Evolutionary conservation across 1,140 invertebrate species (phyloP), one percentile per base, ranked within the genome.

Genomic region (Camponotus pennsylvanicus): DNA sequence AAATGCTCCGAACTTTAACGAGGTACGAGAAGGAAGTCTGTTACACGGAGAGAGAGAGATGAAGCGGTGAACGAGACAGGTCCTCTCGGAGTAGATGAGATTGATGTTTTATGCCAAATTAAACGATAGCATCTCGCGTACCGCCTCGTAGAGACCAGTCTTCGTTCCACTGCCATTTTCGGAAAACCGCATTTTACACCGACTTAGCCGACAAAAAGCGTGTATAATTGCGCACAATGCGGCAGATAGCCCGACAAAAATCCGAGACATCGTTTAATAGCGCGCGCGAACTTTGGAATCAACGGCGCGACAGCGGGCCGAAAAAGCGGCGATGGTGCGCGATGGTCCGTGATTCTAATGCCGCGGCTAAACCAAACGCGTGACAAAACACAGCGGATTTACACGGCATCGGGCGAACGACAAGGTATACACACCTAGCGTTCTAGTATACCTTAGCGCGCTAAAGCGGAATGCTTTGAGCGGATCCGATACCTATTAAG

Each of bases 171-270:
- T 86, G 82, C 91, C 91, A 92, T 92, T 92, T 92, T 92, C 88
- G 91, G 91, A 92, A 92, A 92, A 90, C 89, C 88, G 91, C 91
- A 92, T 92, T 92, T 92, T 92, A 92, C 91, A 88, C 78, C 75
- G 85, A 79, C 71, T 91, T 66, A 7, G 63, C 57, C 27, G 83
- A 55, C 57, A 69, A 69, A 45, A 76, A 67, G 85, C 66, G 89
- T 77, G 79, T 71, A 87, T 90, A 91, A 92, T 91, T 87, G 91
- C 78, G 77, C 57, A 90, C 91, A 91, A 90, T 90, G 73, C 86
- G 67, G 37, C 34, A 75, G 88, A 85, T 89, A 90, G n/a, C n/a
- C 32, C 59, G 69, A 64, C 75, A 92, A 92, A 92, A 92, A 92
- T 90, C 88, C 87, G 40, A 42, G 85, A 86, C 86, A 86, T 92